Conservation (phyloP, 2,113 vertebrate species). For the Phalacrocorax aristotelis region DNA sequence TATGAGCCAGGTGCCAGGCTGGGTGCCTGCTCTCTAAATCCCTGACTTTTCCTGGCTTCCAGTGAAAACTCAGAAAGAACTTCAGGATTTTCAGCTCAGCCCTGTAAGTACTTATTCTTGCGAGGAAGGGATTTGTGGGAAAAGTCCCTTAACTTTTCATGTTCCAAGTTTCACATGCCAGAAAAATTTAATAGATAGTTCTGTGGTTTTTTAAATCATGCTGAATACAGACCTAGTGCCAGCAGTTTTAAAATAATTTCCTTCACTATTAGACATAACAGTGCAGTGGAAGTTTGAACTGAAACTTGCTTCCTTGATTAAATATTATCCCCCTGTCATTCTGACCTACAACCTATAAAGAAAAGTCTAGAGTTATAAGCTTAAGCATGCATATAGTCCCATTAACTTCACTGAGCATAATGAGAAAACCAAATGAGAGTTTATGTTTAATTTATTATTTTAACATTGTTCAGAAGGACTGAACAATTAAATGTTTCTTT, state of each 20-base stretch:
- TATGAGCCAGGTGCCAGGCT: neutral
- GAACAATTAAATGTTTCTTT: neutral
- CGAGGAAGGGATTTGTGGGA: neutral
- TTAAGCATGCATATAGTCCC: neutral
- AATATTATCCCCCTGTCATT: constrained; percentile 18
- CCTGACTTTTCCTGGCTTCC: neutral
- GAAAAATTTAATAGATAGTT: constrained; percentile 1
- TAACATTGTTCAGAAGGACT: neutral
- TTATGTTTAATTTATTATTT: neutral
- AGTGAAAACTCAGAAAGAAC: neutral
- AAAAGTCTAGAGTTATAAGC: neutral
- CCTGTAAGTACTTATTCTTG: neutral
- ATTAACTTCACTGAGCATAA: neutral
- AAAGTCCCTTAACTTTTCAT: neutral
- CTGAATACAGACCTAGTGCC: neutral
- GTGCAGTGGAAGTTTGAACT: neutral
- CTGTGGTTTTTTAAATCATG: constrained; percentile 31
- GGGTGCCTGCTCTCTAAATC: neutral
- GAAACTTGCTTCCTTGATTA: constrained; percentile 14
- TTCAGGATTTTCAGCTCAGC: constrained; percentile 3
- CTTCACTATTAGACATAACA: constrained; percentile 38
- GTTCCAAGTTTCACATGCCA: neutral
- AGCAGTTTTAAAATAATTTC: constrained; percentile 45
- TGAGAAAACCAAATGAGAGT: neutral
- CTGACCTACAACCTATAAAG: neutral